A percentile compares a stretch with the other conserved stretches of the same genome.
Conservation (phyloP, 1,140 invertebrate genomes). For the Sycobia sp. region DNA sequence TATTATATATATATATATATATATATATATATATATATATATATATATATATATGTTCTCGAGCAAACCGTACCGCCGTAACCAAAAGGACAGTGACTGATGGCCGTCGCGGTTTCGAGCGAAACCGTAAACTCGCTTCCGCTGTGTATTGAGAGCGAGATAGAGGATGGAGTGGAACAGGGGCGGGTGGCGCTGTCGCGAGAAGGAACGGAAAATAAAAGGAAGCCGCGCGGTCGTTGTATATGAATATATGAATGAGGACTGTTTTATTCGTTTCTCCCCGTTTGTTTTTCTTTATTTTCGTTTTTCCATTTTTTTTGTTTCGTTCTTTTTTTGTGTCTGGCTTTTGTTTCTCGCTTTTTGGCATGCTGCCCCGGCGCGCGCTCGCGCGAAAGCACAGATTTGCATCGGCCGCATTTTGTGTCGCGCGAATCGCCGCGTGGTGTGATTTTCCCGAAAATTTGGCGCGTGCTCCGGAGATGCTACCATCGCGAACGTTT, state of each 20-base stretch:
- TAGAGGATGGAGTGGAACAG: background rate
- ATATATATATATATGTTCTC: slow-evolving; percentile 7
- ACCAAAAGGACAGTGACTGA: slow-evolving; percentile 36
- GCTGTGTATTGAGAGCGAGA: too few relatives aligned
- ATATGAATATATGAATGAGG: slow-evolving; percentile 32
- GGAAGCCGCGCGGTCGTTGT: background rate
- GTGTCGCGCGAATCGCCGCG: too few relatives aligned
- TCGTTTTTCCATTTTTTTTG: slow-evolving; percentile 4
- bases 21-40: background rate
- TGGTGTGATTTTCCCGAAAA: too few relatives aligned
- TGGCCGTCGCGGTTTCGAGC: slow-evolving; percentile 17
- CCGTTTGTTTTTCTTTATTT: too few relatives aligned
- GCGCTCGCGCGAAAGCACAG: too few relatives aligned
- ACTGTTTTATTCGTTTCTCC: too few relatives aligned
- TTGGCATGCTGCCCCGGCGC: background rate
- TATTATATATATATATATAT: slow-evolving; percentile 6
- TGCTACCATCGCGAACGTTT: too few relatives aligned
- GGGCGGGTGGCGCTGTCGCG: too few relatives aligned
- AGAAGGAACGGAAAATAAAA: slow-evolving; percentile 7
- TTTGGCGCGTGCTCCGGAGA: too few relatives aligned
- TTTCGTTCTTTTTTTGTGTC: slow-evolving; percentile 3
- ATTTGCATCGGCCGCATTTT: too few relatives aligned
- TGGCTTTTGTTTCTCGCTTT: background rate
- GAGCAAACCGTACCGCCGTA: background rate
- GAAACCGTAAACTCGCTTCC: slow-evolving; percentile 22